Percentiles rank a stretch among this genome's conserved stretches.
These are phyloP conservation scores for Mustela lutreola DNA, from an alignment of 2,113 vertebrate species.

Conservation along the genomic window DNA sequence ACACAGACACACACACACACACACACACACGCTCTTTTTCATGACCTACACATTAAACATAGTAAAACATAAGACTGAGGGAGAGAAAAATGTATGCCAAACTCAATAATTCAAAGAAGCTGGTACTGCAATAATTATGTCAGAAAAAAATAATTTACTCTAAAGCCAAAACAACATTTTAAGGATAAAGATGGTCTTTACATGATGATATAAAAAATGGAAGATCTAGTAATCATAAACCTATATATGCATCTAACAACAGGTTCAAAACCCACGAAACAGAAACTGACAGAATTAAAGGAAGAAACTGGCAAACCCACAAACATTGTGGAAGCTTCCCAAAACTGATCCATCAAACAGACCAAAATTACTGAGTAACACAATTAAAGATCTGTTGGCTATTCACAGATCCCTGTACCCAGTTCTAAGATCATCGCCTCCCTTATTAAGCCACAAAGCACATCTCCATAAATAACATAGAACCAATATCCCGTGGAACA, in stretches of 20 bases:
- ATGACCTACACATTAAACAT: neutral
- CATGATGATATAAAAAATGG: neutral
- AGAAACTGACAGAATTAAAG: slow-evolving; percentile 8
- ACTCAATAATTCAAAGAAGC: neutral
- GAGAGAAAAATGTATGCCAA: neutral
- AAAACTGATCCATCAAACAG: neutral
- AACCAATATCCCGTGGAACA: neutral
- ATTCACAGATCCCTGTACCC: neutral
- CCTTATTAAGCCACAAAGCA: neutral
- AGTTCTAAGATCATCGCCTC: neutral
- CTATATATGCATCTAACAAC: neutral
- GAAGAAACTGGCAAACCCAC: neutral
- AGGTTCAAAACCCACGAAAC: neutral
- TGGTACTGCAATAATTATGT: neutral
- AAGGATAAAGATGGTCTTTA: neutral
- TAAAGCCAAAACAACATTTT: neutral
- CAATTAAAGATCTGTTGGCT: neutral
- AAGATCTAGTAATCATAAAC: neutral
- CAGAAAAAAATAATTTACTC: neutral
- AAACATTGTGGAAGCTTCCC: neutral
- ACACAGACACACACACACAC: too few species aligned
- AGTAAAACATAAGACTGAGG: neutral
- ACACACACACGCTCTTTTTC: neutral
- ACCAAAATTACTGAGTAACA: neutral
- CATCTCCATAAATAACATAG: neutral